Evolutionary conservation across 2,113 vertebrate species (phyloP).

Genomic region (Calypte anna): DNA sequence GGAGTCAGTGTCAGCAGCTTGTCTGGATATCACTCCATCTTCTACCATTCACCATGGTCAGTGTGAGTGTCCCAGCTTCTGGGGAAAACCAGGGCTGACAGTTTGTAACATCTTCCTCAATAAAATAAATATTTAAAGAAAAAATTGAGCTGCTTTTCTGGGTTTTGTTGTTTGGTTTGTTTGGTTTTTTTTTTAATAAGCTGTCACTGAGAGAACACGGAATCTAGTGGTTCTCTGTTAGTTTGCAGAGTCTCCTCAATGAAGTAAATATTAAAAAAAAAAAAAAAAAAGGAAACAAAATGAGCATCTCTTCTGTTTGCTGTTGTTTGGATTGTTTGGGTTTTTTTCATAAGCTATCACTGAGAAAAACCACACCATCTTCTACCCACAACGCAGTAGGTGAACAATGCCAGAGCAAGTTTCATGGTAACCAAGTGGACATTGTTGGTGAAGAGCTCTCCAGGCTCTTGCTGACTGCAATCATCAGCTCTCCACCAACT

Average conservation of each 20-base stretch:
- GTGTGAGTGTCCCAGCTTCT: background rate
- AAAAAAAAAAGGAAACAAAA: too few species aligned
- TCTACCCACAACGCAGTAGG: background rate
- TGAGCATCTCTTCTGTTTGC: too few species aligned
- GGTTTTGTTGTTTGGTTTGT: too few species aligned
- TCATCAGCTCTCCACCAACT: background rate
- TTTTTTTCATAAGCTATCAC: too few species aligned
- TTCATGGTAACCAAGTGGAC: background rate
- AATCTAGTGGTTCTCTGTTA: background rate
- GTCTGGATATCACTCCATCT: background rate
- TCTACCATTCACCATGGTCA: background rate
- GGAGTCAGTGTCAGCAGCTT: background rate
- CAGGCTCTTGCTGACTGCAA: accelerated
- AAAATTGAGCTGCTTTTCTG: background rate
- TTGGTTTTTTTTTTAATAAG: too few species aligned
- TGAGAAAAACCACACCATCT: background rate
- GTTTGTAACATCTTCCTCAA: background rate
- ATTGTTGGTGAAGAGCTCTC: background rate
- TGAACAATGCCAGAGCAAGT: background rate
- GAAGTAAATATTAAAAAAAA: too few species aligned
- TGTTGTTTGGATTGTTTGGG: too few species aligned
- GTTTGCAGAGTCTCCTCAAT: background rate
- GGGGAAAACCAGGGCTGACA: background rate
- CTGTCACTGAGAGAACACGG: too few species aligned
- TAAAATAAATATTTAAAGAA: background rate